These are phyloP conservation scores for Proterorhinus semilunaris DNA, from an alignment of 2,113 vertebrate genomes.

Conservation along the genomic window DNA sequence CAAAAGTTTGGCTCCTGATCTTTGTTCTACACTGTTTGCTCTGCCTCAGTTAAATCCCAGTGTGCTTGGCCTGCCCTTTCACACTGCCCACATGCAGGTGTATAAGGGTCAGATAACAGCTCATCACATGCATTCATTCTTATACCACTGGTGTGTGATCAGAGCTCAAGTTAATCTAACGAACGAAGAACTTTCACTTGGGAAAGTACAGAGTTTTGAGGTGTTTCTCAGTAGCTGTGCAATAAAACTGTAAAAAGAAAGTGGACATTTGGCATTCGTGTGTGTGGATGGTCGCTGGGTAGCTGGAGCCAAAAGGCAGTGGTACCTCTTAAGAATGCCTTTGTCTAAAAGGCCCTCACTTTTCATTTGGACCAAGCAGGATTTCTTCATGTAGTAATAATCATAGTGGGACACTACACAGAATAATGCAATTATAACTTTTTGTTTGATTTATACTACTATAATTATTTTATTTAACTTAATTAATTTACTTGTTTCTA, in stretches of 20 bases:
- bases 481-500: background rate
- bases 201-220: constrained; percentile 8
- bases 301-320: constrained; percentile 60
- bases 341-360: constrained; percentile 27
- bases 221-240: constrained; percentile 12
- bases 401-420: background rate
- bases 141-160: constrained; percentile 20
- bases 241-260: background rate
- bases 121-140: constrained; percentile 49
- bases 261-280: constrained; percentile 47
- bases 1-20: constrained; percentile 32
- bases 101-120: constrained; percentile 37
- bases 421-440: background rate
- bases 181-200: constrained; percentile 26
- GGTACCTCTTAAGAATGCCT: constrained; percentile 37
- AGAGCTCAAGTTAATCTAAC: constrained; percentile 50
- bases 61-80: constrained; percentile 52
- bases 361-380: constrained; percentile 13
- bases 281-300: constrained; percentile 36
- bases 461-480: background rate
- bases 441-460: background rate
- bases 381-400: background rate
- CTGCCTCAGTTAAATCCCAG: constrained; percentile 36
- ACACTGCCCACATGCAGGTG: constrained; percentile 44
- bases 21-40: constrained; percentile 44